phyloP scores from a whole-genome alignment of 1,140 invertebrate genomes.

The Atta texana region DNA sequence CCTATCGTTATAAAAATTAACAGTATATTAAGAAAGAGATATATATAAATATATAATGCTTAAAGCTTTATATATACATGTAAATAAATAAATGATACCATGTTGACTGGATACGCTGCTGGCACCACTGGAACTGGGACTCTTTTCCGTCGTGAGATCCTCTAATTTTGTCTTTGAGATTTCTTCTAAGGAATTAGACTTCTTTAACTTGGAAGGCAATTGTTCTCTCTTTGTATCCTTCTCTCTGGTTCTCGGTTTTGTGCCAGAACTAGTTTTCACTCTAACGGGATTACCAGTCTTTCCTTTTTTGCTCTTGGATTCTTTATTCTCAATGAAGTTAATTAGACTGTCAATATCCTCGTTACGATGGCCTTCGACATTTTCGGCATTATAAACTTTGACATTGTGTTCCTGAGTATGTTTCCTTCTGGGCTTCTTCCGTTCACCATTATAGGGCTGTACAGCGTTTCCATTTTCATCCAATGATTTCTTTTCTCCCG shows the following conservation, averaged over 20 bases:
- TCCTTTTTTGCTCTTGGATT: constrained; percentile 83
- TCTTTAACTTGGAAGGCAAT: constrained; percentile 86
- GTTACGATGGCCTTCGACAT: constrained; percentile 89
- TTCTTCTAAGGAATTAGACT: constrained; percentile 90
- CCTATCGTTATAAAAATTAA: constrained; percentile 77
- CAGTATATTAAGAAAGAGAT: background rate
- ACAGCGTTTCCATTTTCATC: constrained; percentile 90
- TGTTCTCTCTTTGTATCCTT: constrained; percentile 84
- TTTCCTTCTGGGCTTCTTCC: constrained; percentile 86
- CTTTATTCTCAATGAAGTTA: constrained; percentile 86
- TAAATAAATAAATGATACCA: constrained; percentile 68
- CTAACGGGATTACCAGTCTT: constrained; percentile 79
- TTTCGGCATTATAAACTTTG: constrained; percentile 88
- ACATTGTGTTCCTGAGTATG: constrained; percentile 88
- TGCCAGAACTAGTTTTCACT: constrained; percentile 81
- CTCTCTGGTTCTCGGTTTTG: constrained; percentile 83
- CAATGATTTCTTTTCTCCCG: constrained; percentile 87
- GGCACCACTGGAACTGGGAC: constrained; percentile 80
- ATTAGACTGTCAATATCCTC: constrained; percentile 87
- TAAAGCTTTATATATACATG: background rate
- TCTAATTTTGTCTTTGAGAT: constrained; percentile 90
- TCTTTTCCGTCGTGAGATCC: constrained; percentile 87
- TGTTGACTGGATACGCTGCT: constrained; percentile 83
- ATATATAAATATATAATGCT: background rate
- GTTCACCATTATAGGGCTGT: constrained; percentile 85